Conservation (phyloP, 2,113 vertebrate genomes). For the Muscicapa adusta region DNA sequence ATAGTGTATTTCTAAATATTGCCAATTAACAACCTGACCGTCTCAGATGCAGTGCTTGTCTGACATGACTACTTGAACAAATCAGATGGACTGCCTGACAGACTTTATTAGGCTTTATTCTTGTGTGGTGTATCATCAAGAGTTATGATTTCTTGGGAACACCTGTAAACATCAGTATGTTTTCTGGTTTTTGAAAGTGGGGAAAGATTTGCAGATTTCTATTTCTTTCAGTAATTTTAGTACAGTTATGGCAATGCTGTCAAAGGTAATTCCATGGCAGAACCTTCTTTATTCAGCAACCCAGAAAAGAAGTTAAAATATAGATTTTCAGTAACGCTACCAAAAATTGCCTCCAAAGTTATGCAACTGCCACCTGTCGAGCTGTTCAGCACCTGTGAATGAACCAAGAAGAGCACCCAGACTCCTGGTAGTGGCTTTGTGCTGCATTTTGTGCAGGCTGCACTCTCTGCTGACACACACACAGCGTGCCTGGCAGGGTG, state of each 20-base stretch:
- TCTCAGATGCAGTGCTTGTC: not conserved
- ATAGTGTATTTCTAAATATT: not conserved
- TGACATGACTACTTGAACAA: not conserved
- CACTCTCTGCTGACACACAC: rapidly evolving
- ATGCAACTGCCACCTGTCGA: not conserved
- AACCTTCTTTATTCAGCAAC: not conserved
- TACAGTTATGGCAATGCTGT: not conserved
- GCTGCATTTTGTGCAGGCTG: not conserved
- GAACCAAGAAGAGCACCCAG: not conserved
- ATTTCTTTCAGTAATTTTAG: conserved; percentile 14
- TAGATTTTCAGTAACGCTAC: rapidly evolving
- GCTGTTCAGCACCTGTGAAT: not conserved
- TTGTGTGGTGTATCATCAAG: not conserved
- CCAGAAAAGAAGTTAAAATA: not conserved
- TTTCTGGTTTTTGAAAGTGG: not conserved
- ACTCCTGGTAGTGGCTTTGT: not conserved
- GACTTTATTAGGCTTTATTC: not conserved
- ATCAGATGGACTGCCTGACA: not conserved
- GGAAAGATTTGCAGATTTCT: not conserved
- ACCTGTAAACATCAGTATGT: not conserved
- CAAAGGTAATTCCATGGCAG: not conserved
- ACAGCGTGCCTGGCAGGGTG: not conserved
- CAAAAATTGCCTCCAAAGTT: not conserved
- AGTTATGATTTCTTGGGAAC: conserved; percentile 7
- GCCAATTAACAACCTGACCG: not conserved